Percentiles rank a stretch among this genome's conserved stretches.
Evolutionary conservation across 1,140 invertebrate genomes (phyloP).

Genomic region (Antheraea mylitta): DNA sequence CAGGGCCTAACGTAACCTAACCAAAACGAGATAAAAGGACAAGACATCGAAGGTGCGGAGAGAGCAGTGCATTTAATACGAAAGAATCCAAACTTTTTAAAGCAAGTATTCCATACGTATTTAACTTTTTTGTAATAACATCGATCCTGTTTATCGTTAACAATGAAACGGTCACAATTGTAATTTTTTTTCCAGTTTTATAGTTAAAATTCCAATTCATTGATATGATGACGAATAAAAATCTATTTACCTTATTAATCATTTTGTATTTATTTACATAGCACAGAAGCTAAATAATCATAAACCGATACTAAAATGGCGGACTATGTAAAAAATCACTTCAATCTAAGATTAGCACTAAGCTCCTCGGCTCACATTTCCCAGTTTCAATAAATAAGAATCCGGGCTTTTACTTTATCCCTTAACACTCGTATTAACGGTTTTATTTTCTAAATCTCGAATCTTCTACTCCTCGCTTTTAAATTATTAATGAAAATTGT

Average conservation of each 20-base stretch:
- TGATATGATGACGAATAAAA: not conserved
- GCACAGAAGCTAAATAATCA: not conserved
- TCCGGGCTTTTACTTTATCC: not conserved
- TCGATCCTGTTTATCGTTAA: no score
- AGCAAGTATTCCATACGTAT: no score
- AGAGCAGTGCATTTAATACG: no score
- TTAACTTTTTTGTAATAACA: no score
- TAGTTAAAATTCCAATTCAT: no score
- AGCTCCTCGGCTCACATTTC: constrained; percentile 5
- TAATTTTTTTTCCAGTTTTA: no score
- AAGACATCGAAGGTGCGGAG: no score
- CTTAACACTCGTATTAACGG: constrained; percentile 2
- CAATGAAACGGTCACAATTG: no score
- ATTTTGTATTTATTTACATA: not conserved
- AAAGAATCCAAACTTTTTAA: no score
- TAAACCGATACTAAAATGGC: not conserved
- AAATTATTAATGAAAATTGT: not conserved
- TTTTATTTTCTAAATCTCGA: constrained; percentile 1
- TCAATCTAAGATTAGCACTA: not conserved
- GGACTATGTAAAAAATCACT: constrained; percentile 6
- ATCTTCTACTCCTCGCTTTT: not conserved
- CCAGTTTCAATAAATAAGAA: constrained; percentile 12
- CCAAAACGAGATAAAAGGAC: no score
- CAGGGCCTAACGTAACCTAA: no score
- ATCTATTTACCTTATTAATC: not conserved